Evolutionary conservation across 2,888 invertebrate genomes (phyloP), one percentile per base, ranked within the genome.

Genomic region (Apotomis betuletana): DNA sequence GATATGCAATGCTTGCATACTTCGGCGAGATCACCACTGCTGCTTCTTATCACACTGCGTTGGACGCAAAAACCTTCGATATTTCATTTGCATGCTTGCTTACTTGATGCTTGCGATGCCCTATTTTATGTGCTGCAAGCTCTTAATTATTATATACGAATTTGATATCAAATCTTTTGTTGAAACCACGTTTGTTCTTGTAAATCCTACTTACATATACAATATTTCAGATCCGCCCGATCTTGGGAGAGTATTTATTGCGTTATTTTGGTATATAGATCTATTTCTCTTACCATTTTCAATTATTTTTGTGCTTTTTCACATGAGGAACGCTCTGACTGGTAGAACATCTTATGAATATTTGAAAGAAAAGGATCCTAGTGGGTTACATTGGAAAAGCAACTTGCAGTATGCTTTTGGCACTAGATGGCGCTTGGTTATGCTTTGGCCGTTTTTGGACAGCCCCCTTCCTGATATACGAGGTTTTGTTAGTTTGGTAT

Each of bases 1-100:
- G 51, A 93, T 90, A 0, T 99, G 99, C 86, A 94, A 96, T 65
- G 92, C 94, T 0, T 99, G 99, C 83, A 95, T 98, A 64, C 81
- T 96, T 3, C 96, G 96, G 80, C 93, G 98, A 74, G 98, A 97
- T 81, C 97, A 97, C 86, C 96, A 97, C 83, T 97, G 98, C 83
- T 94, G 96, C 74, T 98, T 98, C 86, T 95, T 97, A 0, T 96
- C 96, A 0, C 96, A 96, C 78, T 98, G 98, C 86, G 94, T 98
- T 67, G 98, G 98, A 6, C 95, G 96, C 79, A 87, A 94, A 77
- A 98, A 98, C 86, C 96, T 96, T 77, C 94, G 98, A 75, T 98
- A 96, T 85, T 98, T 97, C 83, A 83, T 97, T 9, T 92, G 96
- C 82, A 96, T 97, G 82, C 87, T 97, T 0, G 81, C 95, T 0